Evolutionary conservation across 2,113 vertebrate genomes (phyloP).

Genomic region (Zapornia atra): DNA sequence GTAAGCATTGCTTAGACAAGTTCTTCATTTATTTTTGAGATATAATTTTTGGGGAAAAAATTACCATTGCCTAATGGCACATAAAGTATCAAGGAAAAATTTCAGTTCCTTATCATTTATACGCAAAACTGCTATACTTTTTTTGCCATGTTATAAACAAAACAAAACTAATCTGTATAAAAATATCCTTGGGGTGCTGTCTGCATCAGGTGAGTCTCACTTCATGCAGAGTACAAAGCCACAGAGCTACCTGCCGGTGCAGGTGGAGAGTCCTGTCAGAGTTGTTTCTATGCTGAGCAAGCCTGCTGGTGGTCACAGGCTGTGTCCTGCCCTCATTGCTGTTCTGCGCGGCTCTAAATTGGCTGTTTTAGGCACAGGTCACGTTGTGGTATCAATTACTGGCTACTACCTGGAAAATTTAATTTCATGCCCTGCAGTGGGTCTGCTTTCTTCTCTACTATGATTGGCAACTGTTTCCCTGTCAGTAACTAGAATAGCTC

Average conservation of each 20-base stretch:
- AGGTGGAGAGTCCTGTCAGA: background rate
- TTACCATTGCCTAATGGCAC: background rate
- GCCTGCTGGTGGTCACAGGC: background rate
- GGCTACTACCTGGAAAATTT: slow-evolving; percentile 77
- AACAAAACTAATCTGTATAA: background rate
- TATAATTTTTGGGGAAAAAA: background rate
- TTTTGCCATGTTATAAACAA: background rate
- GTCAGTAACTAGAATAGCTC: slow-evolving; percentile 54
- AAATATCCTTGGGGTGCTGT: background rate
- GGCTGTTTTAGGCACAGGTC: slow-evolving; percentile 66
- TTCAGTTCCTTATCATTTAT: background rate
- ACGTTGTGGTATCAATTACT: slow-evolving; percentile 74
- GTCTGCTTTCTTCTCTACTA: slow-evolving; percentile 69
- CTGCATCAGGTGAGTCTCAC: background rate
- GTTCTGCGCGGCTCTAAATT: slow-evolving; percentile 21
- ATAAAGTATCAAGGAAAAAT: background rate
- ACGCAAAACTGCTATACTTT: background rate
- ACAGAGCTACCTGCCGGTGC: background rate
- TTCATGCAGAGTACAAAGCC: background rate
- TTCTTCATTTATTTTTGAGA: background rate
- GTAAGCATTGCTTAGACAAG: background rate
- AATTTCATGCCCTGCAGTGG: slow-evolving; percentile 76
- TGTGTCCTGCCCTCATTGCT: background rate
- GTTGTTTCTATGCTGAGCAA: background rate
- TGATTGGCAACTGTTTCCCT: slow-evolving; percentile 69